Evolutionary conservation across 1,140 invertebrate genomes (phyloP).

Genomic region (Bradysia coprophila): DNA sequence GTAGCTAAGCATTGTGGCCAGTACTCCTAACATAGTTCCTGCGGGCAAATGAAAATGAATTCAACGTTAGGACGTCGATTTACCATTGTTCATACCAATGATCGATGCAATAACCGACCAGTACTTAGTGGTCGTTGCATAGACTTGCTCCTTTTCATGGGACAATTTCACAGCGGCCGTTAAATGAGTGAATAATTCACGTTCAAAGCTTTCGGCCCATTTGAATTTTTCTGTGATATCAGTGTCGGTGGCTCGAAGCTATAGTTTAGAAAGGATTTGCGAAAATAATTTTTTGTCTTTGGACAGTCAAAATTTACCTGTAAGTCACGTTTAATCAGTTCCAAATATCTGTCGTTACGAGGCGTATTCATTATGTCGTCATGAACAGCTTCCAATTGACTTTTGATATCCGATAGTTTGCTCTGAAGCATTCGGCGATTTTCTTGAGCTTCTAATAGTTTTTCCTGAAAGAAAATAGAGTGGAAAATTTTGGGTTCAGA

Average conservation of each 20-base stretch:
- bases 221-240: not conserved
- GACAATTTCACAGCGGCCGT: not conserved
- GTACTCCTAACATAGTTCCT: not conserved
- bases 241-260: not conserved
- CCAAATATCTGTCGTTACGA: not conserved
- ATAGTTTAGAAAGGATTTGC: not conserved
- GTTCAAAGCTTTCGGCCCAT: not conserved
- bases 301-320: not conserved
- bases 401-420: not conserved
- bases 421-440: not conserved
- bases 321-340: not conserved
- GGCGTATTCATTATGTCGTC: not conserved
- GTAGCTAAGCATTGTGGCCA: not conserved
- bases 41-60: not conserved
- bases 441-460: not conserved
- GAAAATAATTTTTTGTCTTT: not conserved
- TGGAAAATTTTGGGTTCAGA: not conserved
- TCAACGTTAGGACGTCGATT: not conserved
- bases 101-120: slow-evolving; percentile 1
- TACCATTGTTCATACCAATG: not conserved
- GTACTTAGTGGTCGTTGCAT: not conserved
- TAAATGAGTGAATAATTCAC: not conserved
- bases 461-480: slow-evolving; percentile 1
- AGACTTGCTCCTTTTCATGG: slow-evolving; percentile 2
- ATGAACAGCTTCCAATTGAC: not conserved